phyloP scores from a whole-genome alignment of 2,888 invertebrate genomes.

The Cosmorhoe ocellata region DNA sequence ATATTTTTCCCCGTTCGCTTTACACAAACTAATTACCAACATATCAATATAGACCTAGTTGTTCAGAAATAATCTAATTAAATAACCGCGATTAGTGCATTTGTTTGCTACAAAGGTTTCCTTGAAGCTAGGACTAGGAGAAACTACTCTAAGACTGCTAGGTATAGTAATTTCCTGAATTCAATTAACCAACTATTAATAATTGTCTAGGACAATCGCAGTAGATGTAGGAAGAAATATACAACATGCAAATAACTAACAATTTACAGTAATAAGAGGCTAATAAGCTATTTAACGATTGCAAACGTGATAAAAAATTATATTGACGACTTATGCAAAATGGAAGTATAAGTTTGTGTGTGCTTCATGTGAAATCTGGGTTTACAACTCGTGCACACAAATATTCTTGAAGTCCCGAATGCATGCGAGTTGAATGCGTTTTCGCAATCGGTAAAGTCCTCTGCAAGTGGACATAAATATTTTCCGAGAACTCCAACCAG shows the following conservation, averaged over 20 bases:
- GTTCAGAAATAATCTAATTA: constrained; percentile 41
- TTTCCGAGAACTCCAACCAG: constrained; percentile 65
- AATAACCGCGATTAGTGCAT: constrained; percentile 40
- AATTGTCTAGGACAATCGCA: constrained; percentile 32
- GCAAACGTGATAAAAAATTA: constrained; percentile 24
- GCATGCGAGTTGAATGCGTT: constrained; percentile 52
- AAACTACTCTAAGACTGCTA: constrained; percentile 15
- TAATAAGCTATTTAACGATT: constrained; percentile 30
- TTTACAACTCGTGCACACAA: constrained; percentile 73
- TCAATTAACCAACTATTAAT: constrained; percentile 27
- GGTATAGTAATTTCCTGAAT: constrained; percentile 41
- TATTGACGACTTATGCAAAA: constrained; percentile 19
- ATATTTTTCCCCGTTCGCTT: constrained; percentile 49
- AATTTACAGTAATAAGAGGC: constrained; percentile 28
- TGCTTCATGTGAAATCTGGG: constrained; percentile 62
- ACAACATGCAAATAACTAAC: constrained; percentile 31
- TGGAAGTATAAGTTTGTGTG: constrained; percentile 12
- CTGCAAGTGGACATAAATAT: constrained; percentile 64
- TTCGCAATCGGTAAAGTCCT: constrained; percentile 69
- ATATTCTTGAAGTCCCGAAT: constrained; percentile 71
- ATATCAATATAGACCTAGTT: constrained; percentile 43
- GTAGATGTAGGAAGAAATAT: constrained; percentile 32
- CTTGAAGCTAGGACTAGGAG: constrained; percentile 12
- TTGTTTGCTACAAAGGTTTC: constrained; percentile 15
- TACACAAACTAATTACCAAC: constrained; percentile 52